Evolutionary conservation across 2,888 invertebrate species (phyloP).

Genomic region (Pharmacophagus antenor): DNA sequence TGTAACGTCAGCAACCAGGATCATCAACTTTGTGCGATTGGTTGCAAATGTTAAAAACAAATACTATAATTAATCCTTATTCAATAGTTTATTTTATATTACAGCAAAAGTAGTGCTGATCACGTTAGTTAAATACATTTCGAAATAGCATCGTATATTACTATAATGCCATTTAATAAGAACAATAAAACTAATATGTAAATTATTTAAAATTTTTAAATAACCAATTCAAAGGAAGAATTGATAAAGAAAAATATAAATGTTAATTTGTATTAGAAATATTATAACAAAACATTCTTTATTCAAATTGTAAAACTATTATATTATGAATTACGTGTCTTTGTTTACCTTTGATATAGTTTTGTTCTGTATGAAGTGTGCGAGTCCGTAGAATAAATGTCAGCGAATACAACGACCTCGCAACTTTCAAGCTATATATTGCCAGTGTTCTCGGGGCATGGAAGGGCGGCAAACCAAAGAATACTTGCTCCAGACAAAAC

Average conservation of each 20-base stretch:
- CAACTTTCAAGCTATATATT: constrained; percentile 54
- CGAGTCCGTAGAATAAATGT: constrained; percentile 43
- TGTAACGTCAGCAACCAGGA: constrained; percentile 46
- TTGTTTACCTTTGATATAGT: constrained; percentile 37
- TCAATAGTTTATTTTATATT: too few relatives aligned
- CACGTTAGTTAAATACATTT: too few relatives aligned
- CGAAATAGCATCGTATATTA: too few relatives aligned
- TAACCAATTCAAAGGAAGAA: too few relatives aligned
- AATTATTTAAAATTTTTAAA: too few relatives aligned
- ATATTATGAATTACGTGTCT: too few relatives aligned
- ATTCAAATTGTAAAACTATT: too few relatives aligned
- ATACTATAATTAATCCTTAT: neutral
- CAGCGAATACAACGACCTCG: constrained; percentile 50
- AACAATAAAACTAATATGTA: neutral
- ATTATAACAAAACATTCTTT: too few relatives aligned
- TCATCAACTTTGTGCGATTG: constrained; percentile 42
- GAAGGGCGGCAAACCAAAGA: constrained; percentile 60
- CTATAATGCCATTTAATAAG: neutral
- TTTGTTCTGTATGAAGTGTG: constrained; percentile 35
- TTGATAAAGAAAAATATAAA: too few relatives aligned
- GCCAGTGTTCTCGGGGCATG: constrained; percentile 42
- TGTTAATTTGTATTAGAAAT: too few relatives aligned
- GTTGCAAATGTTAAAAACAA: constrained; percentile 14
- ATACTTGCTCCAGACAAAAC: constrained; percentile 12
- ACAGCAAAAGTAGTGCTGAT: too few relatives aligned